A percentile compares a stretch with the other conserved stretches of the same genome.
phyloP scores from a whole-genome alignment of 2,888 invertebrate genomes.

The Lithodes maja region DNA sequence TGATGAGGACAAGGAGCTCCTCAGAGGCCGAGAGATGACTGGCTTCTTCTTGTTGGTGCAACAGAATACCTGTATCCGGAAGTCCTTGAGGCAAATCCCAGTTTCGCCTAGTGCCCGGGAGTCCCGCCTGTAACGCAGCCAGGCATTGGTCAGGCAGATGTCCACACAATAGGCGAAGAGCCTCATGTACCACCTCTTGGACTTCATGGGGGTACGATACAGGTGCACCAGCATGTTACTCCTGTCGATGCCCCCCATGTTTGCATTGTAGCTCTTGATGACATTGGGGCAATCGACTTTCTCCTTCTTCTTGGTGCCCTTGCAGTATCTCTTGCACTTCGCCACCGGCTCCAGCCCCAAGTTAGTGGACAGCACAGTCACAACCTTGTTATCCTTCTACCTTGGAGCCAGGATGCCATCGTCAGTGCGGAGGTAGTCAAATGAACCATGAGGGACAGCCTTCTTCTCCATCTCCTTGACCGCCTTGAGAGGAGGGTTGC shows the following conservation, averaged over 20 bases:
- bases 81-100: conserved; percentile 17
- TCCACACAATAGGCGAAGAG: no score
- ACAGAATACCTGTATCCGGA: conserved; percentile 1
- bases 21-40: background rate
- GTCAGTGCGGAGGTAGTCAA: no score
- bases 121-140: conserved; percentile 42
- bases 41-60: background rate
- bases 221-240: no score
- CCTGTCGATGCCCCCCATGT: no score
- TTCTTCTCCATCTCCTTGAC: no score
- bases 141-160: no score
- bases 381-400: conserved; percentile 50
- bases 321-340: conserved; percentile 7
- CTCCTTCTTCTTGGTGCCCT: conserved; percentile 32
- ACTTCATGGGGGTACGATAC: no score
- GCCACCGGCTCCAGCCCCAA: conserved; percentile 22
- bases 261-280: no score
- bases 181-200: no score
- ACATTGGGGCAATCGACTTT: conserved; percentile 35
- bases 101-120: conserved; percentile 27
- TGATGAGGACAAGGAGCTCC: background rate
- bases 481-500: no score
- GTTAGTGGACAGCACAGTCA: no score
- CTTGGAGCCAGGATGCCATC: conserved; percentile 9
- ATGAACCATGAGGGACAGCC: no score